These are phyloP conservation scores for Chydorus sphaericus DNA, from an alignment of 2,888 invertebrate species.

Conservation along the genomic window DNA sequence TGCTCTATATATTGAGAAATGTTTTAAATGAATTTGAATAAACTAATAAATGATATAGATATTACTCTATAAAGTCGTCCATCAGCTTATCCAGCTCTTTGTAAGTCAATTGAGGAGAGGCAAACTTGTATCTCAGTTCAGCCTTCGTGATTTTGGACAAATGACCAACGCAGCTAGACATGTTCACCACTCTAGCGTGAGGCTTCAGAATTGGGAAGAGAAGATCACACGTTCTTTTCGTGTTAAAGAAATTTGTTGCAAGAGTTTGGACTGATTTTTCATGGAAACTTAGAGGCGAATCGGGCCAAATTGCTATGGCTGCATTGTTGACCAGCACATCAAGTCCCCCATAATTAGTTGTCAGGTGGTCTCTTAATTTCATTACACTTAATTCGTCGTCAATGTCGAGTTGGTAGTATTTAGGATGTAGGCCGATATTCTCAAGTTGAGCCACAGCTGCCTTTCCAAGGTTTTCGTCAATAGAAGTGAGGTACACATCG, in stretches of 20 bases:
- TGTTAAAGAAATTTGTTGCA: constrained; percentile 50
- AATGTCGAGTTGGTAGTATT: constrained; percentile 55
- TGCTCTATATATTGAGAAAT: constrained; percentile 21
- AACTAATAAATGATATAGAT: constrained; percentile 3
- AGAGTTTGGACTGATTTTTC: constrained; percentile 55
- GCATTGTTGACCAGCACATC: constrained; percentile 65
- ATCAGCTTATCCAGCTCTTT: constrained; percentile 44
- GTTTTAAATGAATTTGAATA: not conserved
- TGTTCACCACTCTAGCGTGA: constrained; percentile 56
- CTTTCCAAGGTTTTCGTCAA: constrained; percentile 23
- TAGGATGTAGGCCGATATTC: constrained; percentile 29
- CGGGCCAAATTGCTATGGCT: constrained; percentile 54
- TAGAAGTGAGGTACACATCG: constrained; percentile 28
- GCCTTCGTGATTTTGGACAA: constrained; percentile 43
- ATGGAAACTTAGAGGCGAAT: constrained; percentile 42
- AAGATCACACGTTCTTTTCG: constrained; percentile 45
- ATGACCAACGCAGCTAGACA: constrained; percentile 53
- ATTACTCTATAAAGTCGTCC: constrained; percentile 49
- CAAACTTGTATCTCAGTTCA: constrained; percentile 39
- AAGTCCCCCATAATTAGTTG: constrained; percentile 45
- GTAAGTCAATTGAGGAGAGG: constrained; percentile 40
- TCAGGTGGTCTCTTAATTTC: constrained; percentile 41
- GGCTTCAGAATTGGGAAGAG: constrained; percentile 54
- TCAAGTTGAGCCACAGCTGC: constrained; percentile 22
- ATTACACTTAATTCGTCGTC: constrained; percentile 42